phyloP scores from a whole-genome alignment of 2,888 invertebrate species.

The Hybos culiciformis region DNA sequence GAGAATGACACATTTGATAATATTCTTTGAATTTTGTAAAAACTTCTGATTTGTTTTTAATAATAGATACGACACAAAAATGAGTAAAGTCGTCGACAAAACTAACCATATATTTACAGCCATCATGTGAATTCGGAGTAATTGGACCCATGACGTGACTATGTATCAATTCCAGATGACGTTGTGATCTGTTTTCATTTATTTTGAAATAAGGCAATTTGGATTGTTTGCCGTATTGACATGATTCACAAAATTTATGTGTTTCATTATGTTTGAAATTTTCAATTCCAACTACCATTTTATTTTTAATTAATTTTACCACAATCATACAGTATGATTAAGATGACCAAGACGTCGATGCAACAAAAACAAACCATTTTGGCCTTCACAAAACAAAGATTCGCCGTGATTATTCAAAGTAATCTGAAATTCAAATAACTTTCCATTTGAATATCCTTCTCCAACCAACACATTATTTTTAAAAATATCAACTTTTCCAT shows the following conservation, averaged over 20 bases:
- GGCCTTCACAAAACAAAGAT: conserved; percentile 13
- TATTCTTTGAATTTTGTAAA: background rate
- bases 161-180: background rate
- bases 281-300: conserved; percentile 12
- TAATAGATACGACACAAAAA: conserved; percentile 2
- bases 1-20: conserved; percentile 7
- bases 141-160: conserved; percentile 7
- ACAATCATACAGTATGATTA: conserved; percentile 14
- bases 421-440: background rate
- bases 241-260: conserved; percentile 17
- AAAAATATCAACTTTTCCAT: background rate
- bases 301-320: conserved; percentile 14
- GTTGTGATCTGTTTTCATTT: conserved; percentile 1
- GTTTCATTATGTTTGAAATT: background rate
- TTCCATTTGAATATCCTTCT: background rate
- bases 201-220: background rate
- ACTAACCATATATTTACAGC: conserved; percentile 12
- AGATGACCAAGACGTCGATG: conserved; percentile 17
- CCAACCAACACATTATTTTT: background rate
- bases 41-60: conserved; percentile 1
- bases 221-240: background rate
- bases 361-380: conserved; percentile 9
- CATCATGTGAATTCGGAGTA: conserved; percentile 6
- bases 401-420: too few species aligned
- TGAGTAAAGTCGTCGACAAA: conserved; percentile 15